Evolutionary conservation across 1,140 invertebrate species (phyloP).

Genomic region (Phocides pigmalion): DNA sequence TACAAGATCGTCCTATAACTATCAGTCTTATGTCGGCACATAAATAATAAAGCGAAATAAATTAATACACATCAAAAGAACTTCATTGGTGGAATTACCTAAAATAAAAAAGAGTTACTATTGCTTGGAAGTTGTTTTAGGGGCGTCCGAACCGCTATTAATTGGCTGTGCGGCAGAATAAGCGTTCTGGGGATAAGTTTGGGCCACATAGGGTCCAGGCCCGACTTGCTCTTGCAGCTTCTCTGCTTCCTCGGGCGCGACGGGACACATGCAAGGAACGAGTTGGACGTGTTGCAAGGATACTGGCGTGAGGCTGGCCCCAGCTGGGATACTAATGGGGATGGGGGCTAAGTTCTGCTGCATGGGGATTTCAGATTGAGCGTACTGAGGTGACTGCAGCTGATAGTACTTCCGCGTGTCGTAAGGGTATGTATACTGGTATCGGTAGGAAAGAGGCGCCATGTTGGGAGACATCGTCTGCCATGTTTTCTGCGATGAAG

Average conservation of each 20-base stretch:
- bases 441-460: conserved; percentile 62
- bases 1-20: conserved; percentile 54
- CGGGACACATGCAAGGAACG: conserved; percentile 84
- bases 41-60: conserved; percentile 51
- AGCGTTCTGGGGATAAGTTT: conserved; percentile 59
- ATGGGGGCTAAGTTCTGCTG: conserved; percentile 72
- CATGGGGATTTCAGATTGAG: conserved; percentile 58
- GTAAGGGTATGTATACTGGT: conserved; percentile 79
- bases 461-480: conserved; percentile 57
- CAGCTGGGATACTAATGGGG: conserved; percentile 80
- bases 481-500: conserved; percentile 60
- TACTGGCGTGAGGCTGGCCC: conserved; percentile 78
- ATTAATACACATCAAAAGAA: conserved; percentile 37
- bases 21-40: conserved; percentile 65
- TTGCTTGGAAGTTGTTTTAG: conserved; percentile 53
- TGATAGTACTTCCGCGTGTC: conserved; percentile 73
- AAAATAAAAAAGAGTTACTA: conserved; percentile 35
- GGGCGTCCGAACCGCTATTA: conserved; percentile 41
- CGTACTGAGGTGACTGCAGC: conserved; percentile 58
- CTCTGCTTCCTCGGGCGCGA: conserved; percentile 79
- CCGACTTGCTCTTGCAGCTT: conserved; percentile 78
- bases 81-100: conserved; percentile 28
- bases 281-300: conserved; percentile 82
- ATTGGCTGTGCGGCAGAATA: conserved; percentile 62
- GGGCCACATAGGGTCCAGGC: conserved; percentile 74